Conservation (phyloP, 2,888 invertebrate species). For the Plagodis pulveraria region DNA sequence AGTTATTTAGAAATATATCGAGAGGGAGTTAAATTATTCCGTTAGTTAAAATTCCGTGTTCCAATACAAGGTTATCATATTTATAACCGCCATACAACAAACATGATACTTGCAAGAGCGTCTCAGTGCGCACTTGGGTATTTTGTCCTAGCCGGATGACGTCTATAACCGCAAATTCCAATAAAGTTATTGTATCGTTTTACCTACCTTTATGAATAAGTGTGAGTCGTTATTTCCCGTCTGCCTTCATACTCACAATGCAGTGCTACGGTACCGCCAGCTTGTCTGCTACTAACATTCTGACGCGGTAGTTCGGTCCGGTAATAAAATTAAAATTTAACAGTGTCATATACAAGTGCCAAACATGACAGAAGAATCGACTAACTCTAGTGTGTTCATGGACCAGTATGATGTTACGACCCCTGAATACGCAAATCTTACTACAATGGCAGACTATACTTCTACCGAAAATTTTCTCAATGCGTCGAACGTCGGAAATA, state of each 20-base stretch:
- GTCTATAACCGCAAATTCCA: conserved; percentile 67
- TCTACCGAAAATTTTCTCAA: conserved; percentile 24
- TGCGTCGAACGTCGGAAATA: conserved; percentile 1
- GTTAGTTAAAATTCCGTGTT: too few relatives aligned
- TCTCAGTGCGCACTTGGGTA: conserved; percentile 40
- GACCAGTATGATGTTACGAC: conserved; percentile 13
- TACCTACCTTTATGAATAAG: conserved; percentile 58
- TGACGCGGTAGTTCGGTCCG: conserved; percentile 24
- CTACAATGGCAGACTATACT: conserved; percentile 6
- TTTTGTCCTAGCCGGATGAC: conserved; percentile 56
- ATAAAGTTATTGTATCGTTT: conserved; percentile 54
- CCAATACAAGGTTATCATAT: too few relatives aligned
- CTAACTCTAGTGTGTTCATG: conserved; percentile 33
- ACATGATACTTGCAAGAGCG: background rate
- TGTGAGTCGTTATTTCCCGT: conserved; percentile 64
- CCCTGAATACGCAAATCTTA: conserved; percentile 4
- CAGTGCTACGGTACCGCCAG: conserved; percentile 42
- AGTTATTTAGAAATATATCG: too few relatives aligned
- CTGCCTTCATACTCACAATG: conserved; percentile 40
- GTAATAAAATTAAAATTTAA: conserved; percentile 25
- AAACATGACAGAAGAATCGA: conserved; percentile 53
- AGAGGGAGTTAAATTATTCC: too few relatives aligned
- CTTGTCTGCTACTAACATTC: conserved; percentile 42
- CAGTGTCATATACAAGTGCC: conserved; percentile 41
- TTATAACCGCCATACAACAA: too few relatives aligned